Percentiles rank a stretch among this genome's conserved stretches.
Evolutionary conservation across 2,797 vertebrate genomes (phyloP).

Genomic region (Gymnodraco acuticeps): DNA sequence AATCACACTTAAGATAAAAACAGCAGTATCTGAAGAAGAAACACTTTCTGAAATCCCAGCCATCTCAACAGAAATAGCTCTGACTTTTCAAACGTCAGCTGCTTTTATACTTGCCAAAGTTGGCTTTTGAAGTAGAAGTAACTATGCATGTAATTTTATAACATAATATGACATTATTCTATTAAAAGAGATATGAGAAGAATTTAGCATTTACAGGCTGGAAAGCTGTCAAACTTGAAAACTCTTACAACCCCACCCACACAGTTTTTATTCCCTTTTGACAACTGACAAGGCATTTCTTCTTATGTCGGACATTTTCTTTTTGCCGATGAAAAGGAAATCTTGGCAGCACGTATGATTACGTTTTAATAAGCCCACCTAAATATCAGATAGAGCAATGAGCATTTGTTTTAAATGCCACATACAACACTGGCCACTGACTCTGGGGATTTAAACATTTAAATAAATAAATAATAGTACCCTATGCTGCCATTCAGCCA

Average conservation of each 20-base stretch:
- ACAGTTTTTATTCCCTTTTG: constrained; percentile 12
- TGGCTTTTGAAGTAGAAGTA: constrained; percentile 32
- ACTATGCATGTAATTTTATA: constrained; percentile 11
- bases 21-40: not conserved
- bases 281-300: constrained; percentile 37
- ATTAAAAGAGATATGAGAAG: constrained; percentile 38
- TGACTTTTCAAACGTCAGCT: constrained; percentile 11
- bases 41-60: not conserved
- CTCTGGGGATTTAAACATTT: constrained; percentile 70
- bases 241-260: not conserved
- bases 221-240: constrained; percentile 43
- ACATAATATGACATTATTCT: constrained; percentile 24
- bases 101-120: constrained; percentile 39
- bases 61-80: constrained; percentile 22
- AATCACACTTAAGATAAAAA: no score
- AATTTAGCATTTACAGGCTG: constrained; percentile 10
- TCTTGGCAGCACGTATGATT: constrained; percentile 56
- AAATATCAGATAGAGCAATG: constrained; percentile 51
- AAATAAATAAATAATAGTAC: constrained; percentile 81
- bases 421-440: constrained; percentile 44
- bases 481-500: constrained; percentile 78
- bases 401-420: constrained; percentile 70
- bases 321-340: constrained; percentile 62
- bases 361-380: constrained; percentile 65
- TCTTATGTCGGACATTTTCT: constrained; percentile 46